Evolutionary conservation across 2,113 vertebrate genomes (phyloP), one percentile per base, ranked within the genome.

Genomic region (Microcebus jonahi): DNA sequence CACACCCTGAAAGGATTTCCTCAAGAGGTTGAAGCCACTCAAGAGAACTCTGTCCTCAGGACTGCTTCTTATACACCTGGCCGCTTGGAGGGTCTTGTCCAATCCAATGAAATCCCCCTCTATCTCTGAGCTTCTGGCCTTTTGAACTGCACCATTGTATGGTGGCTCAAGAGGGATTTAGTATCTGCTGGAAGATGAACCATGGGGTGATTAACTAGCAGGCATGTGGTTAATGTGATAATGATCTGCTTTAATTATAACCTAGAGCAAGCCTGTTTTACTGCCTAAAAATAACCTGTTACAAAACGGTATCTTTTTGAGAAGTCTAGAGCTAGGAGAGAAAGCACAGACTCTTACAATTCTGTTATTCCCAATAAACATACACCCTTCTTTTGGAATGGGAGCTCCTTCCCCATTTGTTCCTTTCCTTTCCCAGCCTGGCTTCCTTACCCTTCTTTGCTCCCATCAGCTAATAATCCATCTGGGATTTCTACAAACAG

Each of bases 401-500:
- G 63, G 36, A 39, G 15, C 42, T 10, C 63, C 53, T 57, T 39
- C 36, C 76, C 63, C 45, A 42, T 17, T 61, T 79, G 18, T 29
- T 75, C 34, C 45, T 88, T 68, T 85, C 76, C 59, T 59, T 67
- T 29, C 57, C 71, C 83, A 39, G 59, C 76, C 25, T 90, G 61
- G 48, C 31, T 23, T 95, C 84, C 99, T 97, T 98, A 99, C 99
- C 99, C 99, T 98, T 99, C 99, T 98, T 99, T 99, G 99, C 99
- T 99, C 82, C 99, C 99, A 97, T 99, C 99, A 92, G 98, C 99
- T 98, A 99, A 99, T 94, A 98, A 97, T 91, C 99, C 99, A 0
- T 99, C 98, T 81, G 99, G 99, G 96, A 99, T 99, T 98, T 99
- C 99, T 99, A 99, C 98, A 97, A 99, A 99, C 98, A 99, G 99